Base-by-base conservation (phyloP, 1,140 invertebrate species). In the Caenorhabditis elegans region DNA sequence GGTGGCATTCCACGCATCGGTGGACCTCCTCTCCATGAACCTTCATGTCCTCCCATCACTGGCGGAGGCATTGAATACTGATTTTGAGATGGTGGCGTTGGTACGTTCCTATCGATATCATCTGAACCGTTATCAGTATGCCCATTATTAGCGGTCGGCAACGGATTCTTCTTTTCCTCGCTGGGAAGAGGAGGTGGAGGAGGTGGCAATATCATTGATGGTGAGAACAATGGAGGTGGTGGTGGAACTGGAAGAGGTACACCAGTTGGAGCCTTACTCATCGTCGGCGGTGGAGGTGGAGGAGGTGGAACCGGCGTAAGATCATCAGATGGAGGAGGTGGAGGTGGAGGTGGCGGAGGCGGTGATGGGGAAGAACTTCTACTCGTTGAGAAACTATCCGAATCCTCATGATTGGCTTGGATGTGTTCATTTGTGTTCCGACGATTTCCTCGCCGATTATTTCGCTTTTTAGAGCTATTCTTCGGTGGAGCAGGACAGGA, bases 181-280 rank as follows among this genome's bases (percentile, higher is more conserved):
- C 6, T 70, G 8, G 60, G 60, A 10, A 70, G 19, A 3, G 60
- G 60, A 22, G 60, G 60, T 1, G 60, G 60, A 5, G 60, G 60
- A 31, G 60, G 60, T 6, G 60, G 60, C 3, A 15, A 39, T 70
- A 70, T 70, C 60, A 70, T 70, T 6, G 60, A 39, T 43, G 60
- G 34, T 8, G 60, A 70, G 26, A 70, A 70, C 26, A 70, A 10
- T 34, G 55, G 55, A 70, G 34, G 60, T 24, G 60, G 60, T 17
- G 60, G 60, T n/a, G 60, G 60, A 22, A 70, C 60, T 39, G 60
- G 60, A 39, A 70, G 60, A 8, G 60, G 55, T 15, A 65, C 55
- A 36, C 55, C 15, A 13, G 55, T 4, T n/a, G 55, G 60, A 24
- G 34, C 11, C 22, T 28, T 70, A 34, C 6, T 34, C 8, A 31